These are phyloP conservation scores for Parotocinclus haroldoi DNA, from an alignment of 2,797 vertebrate species.

Conservation along the genomic window DNA sequence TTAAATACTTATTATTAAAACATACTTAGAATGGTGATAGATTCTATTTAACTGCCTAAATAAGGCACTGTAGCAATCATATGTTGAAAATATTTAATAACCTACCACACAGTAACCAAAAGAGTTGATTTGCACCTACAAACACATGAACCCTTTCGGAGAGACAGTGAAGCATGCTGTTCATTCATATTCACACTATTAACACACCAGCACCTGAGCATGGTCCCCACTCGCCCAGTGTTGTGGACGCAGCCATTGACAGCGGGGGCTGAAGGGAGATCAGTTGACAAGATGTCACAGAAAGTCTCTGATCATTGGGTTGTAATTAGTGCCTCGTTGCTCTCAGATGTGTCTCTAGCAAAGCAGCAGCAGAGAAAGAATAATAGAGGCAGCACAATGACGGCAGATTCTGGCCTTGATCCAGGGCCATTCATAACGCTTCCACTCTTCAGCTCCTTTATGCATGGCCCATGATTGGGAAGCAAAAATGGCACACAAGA, in stretches of 20 bases:
- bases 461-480: constrained; percentile 36
- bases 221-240: constrained; percentile 35
- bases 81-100: too few relatives aligned
- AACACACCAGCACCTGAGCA: constrained; percentile 45
- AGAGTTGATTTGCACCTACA: not conserved
- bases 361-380: constrained; percentile 68
- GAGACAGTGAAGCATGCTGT: constrained; percentile 18
- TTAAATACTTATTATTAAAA: too few relatives aligned
- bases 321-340: constrained; percentile 81
- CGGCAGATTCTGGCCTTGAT: constrained; percentile 52
- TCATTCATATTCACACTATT: constrained; percentile 36
- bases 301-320: constrained; percentile 67
- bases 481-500: constrained; percentile 36
- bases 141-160: constrained; percentile 2
- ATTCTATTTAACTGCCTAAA: too few relatives aligned
- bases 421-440: constrained; percentile 39
- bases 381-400: constrained; percentile 66
- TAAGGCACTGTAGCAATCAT: too few relatives aligned
- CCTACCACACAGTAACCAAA: not conserved
- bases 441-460: constrained; percentile 33
- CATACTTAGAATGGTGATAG: too few relatives aligned
- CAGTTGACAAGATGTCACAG: constrained; percentile 62
- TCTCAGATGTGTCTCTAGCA: constrained; percentile 69
- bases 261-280: constrained; percentile 57
- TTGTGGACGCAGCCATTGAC: constrained; percentile 58